A percentile compares a stretch with the other conserved stretches of the same genome.
Conservation (phyloP, 2,797 vertebrate species). For the Acipenser ruthenus region DNA sequence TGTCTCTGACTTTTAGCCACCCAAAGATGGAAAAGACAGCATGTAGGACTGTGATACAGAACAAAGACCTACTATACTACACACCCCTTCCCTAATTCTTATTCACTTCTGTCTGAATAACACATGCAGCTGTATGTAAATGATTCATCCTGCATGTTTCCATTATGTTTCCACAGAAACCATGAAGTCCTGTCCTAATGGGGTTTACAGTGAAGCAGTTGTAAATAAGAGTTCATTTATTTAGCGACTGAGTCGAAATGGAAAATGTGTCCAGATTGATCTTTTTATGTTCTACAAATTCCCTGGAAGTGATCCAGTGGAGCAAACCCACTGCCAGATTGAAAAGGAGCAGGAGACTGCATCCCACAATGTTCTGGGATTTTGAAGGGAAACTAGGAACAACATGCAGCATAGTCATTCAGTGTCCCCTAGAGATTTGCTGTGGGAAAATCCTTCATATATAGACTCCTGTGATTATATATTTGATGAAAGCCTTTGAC, state of each 20-base stretch:
- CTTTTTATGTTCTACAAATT: constrained; percentile 12
- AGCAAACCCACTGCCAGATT: background rate
- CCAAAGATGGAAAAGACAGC: too few species aligned
- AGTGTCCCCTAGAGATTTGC: background rate
- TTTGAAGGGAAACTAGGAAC: background rate
- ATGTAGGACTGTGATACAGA: too few species aligned
- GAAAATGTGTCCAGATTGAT: constrained; percentile 20
- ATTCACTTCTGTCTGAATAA: too few species aligned
- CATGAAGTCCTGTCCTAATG: constrained; percentile 9
- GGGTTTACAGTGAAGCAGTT: constrained; percentile 12
- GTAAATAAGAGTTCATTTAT: constrained; percentile 15
- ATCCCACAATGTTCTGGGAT: background rate
- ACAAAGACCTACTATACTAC: too few species aligned
- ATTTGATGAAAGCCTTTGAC: too few species aligned
- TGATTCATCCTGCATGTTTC: constrained; percentile 14
- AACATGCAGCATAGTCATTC: background rate
- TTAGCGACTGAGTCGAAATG: constrained; percentile 14
- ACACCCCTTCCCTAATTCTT: too few species aligned
- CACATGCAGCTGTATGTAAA: too few species aligned
- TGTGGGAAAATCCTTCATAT: background rate
- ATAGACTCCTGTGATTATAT: too few species aligned
- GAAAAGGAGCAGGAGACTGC: background rate
- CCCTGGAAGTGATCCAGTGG: constrained; percentile 1
- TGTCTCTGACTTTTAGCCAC: too few species aligned
- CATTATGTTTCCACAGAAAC: constrained; percentile 6